Evolutionary conservation across 2,888 invertebrate genomes (phyloP), one percentile per base, ranked within the genome.

Genomic region (Rotaria magnacalcarata): DNA sequence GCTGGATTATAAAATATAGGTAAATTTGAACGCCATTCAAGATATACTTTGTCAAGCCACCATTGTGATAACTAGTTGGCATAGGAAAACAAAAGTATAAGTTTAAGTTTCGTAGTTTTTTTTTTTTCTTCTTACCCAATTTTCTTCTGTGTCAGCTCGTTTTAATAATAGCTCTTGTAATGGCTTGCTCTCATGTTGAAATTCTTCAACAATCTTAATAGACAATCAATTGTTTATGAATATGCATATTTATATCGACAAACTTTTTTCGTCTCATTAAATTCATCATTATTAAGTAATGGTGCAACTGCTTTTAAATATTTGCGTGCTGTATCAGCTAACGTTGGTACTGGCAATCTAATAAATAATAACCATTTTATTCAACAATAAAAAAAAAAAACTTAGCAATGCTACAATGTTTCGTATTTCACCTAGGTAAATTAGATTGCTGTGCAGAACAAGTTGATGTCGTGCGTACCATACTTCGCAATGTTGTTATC

Each of bases 41-140:
- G 56, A 85, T 86, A 86, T 16, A 60, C 75, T 85, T 86, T 85
- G 34, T 86, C 85, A 11, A 85, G 56, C 86, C 86, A 86, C 86
- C 86, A 86, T 75, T 85, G 56, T 24, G 86, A 74, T 75, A 86
- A 54, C 86, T 86, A 43, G 16, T 16, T 52, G 11, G 1, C 2
- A 52, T 14, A 52, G 34, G 34, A 34, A 34, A 34, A 2, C 34
- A 3, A 52, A 3, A 52, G 52, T 16, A 52, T 52, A 52, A 16
- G 3, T 52, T 16, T 52, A 16, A 52, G 4, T 16, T 16, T 52
- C 16, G 11, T 52, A 16, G 3, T 11, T 52, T 52, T 27, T 4
- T 1, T n/a, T n/a, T 21, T 24, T 3, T n/a, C 24, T 24, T 47
- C 10, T 47, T 80, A 80, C 80, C 80, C 80, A 80, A 80, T 80